phyloP scores from a whole-genome alignment of 2,888 invertebrate genomes.

The Zhuqinia jingwanae region DNA sequence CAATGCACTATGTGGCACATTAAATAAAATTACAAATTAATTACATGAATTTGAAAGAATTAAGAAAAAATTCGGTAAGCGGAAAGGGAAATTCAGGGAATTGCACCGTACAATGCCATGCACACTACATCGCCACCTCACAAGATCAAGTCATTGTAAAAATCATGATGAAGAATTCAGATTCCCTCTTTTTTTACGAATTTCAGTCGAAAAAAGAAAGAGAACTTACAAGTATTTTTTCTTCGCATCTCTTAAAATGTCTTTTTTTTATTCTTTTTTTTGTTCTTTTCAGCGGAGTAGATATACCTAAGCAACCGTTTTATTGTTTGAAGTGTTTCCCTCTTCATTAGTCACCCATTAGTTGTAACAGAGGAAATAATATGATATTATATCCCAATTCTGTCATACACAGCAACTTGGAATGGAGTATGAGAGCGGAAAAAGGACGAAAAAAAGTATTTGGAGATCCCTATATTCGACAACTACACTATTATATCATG shows the following conservation, averaged over 20 bases:
- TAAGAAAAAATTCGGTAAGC: not conserved
- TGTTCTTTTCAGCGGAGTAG: not conserved
- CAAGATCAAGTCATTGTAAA: conserved; percentile 38
- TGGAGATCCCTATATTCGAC: too few species aligned
- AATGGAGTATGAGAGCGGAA: too few species aligned
- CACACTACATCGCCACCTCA: not conserved
- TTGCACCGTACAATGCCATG: too few species aligned
- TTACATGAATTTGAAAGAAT: not conserved
- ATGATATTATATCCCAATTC: too few species aligned
- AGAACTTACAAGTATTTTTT: not conserved
- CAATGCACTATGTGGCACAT: not conserved
- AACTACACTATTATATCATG: too few species aligned
- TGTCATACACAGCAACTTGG: too few species aligned
- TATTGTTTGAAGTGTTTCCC: not conserved
- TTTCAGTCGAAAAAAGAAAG: not conserved
- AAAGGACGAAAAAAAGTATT: too few species aligned
- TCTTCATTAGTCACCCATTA: not conserved
- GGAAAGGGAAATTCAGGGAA: not conserved
- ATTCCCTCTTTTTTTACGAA: not conserved
- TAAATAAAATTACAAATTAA: not conserved
- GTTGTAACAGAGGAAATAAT: too few species aligned
- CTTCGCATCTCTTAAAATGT: not conserved
- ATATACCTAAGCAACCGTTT: not conserved
- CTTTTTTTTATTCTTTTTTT: not conserved
- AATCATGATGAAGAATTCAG: not conserved